A percentile compares a stretch with the other conserved stretches of the same genome.
These are phyloP conservation scores for Embidobia sp. DNA, from an alignment of 2,888 invertebrate genomes.

Conservation along the genomic window DNA sequence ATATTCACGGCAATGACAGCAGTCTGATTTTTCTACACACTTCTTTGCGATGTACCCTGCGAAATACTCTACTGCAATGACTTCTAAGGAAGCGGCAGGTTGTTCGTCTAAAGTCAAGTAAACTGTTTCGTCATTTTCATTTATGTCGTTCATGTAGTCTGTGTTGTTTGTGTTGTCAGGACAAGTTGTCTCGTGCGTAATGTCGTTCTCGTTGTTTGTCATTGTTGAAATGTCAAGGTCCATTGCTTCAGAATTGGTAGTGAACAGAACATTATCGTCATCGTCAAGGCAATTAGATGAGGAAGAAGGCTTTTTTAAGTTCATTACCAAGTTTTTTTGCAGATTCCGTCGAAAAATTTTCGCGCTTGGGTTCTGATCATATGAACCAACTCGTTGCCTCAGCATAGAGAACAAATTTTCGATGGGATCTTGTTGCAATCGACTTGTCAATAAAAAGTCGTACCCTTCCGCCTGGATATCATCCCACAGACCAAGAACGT, in stretches of 20 bases:
- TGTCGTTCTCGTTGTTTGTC: too few species aligned
- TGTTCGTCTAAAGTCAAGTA: neutral
- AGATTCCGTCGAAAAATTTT: neutral
- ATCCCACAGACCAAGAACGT: neutral
- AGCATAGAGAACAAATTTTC: conserved; percentile 12
- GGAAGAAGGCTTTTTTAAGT: neutral
- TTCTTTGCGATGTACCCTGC: neutral
- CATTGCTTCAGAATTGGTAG: too few species aligned
- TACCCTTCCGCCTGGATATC: neutral
- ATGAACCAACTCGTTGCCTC: neutral
- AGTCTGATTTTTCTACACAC: neutral
- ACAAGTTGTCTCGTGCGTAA: too few species aligned
- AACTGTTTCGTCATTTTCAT: too few species aligned
- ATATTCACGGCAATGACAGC: neutral
- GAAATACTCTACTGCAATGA: neutral
- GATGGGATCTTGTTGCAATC: conserved; percentile 6
- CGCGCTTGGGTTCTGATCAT: neutral
- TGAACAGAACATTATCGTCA: neutral
- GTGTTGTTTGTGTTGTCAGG: too few species aligned
- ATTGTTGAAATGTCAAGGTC: too few species aligned
- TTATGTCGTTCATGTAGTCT: too few species aligned
- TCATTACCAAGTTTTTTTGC: neutral
- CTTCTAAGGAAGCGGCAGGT: neutral
- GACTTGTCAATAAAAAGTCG: neutral
- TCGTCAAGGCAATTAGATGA: neutral